These are phyloP conservation scores for Phylloscopus trochilus DNA, from an alignment of 2,113 vertebrate species.

Conservation along the genomic window DNA sequence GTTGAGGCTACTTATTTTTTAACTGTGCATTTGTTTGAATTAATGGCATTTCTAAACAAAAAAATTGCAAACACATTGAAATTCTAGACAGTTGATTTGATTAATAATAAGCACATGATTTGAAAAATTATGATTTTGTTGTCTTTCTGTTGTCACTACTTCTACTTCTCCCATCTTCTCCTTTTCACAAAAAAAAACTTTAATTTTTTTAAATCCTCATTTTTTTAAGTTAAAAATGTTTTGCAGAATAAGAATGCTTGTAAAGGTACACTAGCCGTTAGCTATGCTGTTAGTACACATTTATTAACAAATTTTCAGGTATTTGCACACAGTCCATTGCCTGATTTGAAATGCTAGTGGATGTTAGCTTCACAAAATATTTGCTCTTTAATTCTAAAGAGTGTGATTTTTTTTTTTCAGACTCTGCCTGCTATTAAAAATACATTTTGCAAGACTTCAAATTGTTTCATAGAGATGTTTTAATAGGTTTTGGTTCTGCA, in stretches of 20 bases:
- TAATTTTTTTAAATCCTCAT: background rate
- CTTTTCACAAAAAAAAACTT: background rate
- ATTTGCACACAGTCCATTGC: background rate
- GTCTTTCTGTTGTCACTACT: background rate
- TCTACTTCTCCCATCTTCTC: background rate
- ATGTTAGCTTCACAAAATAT: background rate
- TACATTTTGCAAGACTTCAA: background rate
- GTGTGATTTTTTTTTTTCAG: background rate
- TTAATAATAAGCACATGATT: background rate
- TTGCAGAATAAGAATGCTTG: background rate
- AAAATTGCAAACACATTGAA: background rate
- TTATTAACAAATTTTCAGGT: background rate
- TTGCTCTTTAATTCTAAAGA: background rate
- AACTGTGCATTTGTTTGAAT: background rate
- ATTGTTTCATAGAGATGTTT: background rate
- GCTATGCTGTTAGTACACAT: background rate
- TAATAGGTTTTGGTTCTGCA: background rate
- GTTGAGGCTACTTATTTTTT: background rate
- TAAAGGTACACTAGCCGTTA: background rate
- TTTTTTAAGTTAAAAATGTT: background rate
- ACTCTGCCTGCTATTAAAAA: background rate
- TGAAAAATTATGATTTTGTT: background rate
- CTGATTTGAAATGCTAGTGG: background rate
- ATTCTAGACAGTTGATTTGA: background rate
- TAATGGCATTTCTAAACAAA: background rate